Evolutionary conservation across 2,888 invertebrate genomes (phyloP), one percentile per base, ranked within the genome.

Genomic region (Erpobdella octoculata): DNA sequence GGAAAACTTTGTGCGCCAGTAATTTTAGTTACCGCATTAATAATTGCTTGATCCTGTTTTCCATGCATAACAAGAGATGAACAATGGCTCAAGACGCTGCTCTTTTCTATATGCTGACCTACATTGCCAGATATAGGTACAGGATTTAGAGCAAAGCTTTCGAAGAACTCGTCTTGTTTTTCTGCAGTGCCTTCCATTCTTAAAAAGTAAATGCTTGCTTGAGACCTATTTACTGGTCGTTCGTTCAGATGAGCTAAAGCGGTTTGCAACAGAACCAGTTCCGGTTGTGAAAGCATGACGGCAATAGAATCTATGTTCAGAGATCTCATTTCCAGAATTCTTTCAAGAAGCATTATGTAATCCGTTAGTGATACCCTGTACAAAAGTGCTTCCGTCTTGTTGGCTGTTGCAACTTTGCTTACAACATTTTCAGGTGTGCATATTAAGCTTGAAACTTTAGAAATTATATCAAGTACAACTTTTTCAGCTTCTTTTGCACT

Each of bases 381-480:
- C 12, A 69, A 35, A 9, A 35, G 15, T 4, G 69, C 69, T 1
- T 69, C 69, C 4, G 36, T 2, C n/a, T n/a, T 25, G n/a, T 69
- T 33, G 4, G 53, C 53, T 58, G 35, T 53, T 18, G 35, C 53
- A 25, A 69, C 1, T 31, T 58, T 53, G 33, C 4, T 35, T 4
- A 69, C 53, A 9, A 69, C 36, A 37, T 69, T 69, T 48, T 69
- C 69, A 25, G 69, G 69, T n/a, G 35, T 35, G 58, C 69, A 69
- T 12, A 69, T 15, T 36, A 58, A 33, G 18, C 31, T 48, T 9
- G 69, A 53, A 58, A 58, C 46, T n/a, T 69, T 53, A 28, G 53
- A 48, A 15, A 69, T 33, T 4, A 58, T 35, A 35, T 69, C 58
- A 12, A 35, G 6, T n/a, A 69, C 37, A 25, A 48, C 25, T 31